Percentiles rank a stretch among this genome's conserved stretches.
phyloP scores from a whole-genome alignment of 2,888 invertebrate species.

The Altica lythri region DNA sequence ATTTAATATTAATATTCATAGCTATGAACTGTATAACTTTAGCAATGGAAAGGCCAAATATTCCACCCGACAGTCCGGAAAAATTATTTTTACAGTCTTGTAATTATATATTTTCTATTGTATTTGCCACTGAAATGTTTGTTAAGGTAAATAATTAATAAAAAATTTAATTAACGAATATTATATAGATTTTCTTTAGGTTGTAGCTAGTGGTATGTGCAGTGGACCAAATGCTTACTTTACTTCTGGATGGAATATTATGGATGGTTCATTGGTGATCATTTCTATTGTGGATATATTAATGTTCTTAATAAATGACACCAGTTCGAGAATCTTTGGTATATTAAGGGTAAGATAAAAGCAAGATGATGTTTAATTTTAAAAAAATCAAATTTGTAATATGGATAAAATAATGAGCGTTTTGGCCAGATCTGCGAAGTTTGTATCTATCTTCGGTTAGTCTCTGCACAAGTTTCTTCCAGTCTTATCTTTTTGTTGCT shows the following conservation, averaged over 20 bases:
- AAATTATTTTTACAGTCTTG: conserved; percentile 84
- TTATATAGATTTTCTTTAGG: conserved; percentile 62
- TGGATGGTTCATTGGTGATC: conserved; percentile 97
- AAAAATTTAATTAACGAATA: not conserved
- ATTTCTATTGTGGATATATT: conserved; percentile 96
- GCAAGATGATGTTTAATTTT: too few relatives aligned
- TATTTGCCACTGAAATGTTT: conserved; percentile 97
- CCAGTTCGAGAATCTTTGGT: conserved; percentile 96
- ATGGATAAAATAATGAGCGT: too few relatives aligned
- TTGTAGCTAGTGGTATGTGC: conserved; percentile 93
- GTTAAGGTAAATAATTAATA: conserved; percentile 73
- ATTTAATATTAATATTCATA: conserved; percentile 93
- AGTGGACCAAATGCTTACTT: conserved; percentile 95
- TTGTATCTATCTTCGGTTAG: too few relatives aligned
- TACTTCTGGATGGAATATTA: conserved; percentile 99
- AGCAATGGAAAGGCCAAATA: conserved; percentile 99
- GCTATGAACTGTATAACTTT: conserved; percentile 98
- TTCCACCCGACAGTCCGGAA: conserved; percentile 92
- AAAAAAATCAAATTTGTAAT: too few relatives aligned
- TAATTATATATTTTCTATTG: conserved; percentile 96
- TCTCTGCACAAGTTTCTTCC: too few relatives aligned
- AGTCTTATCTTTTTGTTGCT: too few relatives aligned
- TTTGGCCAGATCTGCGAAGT: too few relatives aligned
- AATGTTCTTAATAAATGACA: conserved; percentile 91
- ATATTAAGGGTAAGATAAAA: conserved; percentile 93